Evolutionary conservation across 2,888 invertebrate species (phyloP).

Genomic region (Clanis bilineata): DNA sequence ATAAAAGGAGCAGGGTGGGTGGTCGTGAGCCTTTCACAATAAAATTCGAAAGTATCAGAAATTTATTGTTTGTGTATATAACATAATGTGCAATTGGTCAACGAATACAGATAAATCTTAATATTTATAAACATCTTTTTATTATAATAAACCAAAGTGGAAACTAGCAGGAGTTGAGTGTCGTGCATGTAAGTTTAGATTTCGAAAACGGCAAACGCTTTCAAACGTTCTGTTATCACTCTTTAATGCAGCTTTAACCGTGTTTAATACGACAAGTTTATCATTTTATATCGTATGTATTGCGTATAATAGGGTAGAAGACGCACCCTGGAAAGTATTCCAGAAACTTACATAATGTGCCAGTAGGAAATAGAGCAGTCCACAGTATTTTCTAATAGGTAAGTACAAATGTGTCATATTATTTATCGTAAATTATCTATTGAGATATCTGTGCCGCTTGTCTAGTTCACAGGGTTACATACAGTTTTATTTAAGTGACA

Average conservation of each 20-base stretch:
- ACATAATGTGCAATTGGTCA: not conserved
- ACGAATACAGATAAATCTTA: not conserved
- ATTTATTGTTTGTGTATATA: not conserved
- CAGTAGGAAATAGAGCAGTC: conserved; percentile 27
- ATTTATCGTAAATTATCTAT: conserved; percentile 31
- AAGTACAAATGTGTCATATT: conserved; percentile 36
- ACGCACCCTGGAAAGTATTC: not conserved
- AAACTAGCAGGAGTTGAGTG: not conserved
- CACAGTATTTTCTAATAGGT: conserved; percentile 52
- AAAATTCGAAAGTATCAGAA: conserved; percentile 2
- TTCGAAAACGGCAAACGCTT: not conserved
- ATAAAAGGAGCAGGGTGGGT: conserved; percentile 1
- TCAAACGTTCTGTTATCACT: not conserved
- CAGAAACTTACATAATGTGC: conserved; percentile 29
- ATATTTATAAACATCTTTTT: not conserved
- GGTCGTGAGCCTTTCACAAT: conserved; percentile 3
- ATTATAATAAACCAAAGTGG: not conserved
- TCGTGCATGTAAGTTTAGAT: not conserved
- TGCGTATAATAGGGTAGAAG: not conserved
- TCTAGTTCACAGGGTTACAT: not conserved
- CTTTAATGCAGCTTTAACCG: not conserved
- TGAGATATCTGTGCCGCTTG: conserved; percentile 25
- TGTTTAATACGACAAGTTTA: not conserved
- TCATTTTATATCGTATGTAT: not conserved
- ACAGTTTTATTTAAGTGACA: not conserved